phyloP scores from a whole-genome alignment of 2,797 vertebrate species.

The Sphenopsis melanotis region DNA sequence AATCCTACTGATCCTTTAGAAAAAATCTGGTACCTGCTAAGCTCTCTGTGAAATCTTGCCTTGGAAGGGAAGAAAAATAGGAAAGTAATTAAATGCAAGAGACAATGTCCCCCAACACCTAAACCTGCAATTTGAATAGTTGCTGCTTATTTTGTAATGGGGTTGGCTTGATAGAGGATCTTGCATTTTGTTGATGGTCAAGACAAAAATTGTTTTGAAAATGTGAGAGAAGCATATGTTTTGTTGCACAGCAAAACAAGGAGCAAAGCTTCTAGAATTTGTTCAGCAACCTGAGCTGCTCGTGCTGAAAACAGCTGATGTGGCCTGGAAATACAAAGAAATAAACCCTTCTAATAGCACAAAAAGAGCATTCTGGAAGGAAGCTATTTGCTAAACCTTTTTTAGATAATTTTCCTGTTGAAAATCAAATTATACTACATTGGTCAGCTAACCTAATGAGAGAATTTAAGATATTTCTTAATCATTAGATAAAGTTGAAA shows the following conservation, averaged over 20 bases:
- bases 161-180: neutral
- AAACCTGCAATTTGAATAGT: neutral
- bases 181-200: neutral
- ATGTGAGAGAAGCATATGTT: neutral
- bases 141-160: neutral
- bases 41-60: neutral
- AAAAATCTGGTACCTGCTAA: neutral
- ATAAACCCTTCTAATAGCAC: neutral
- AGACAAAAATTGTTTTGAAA: neutral
- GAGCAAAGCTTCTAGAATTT: neutral
- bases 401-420: neutral
- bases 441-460: neutral
- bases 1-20: neutral
- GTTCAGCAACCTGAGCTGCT: neutral
- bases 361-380: neutral
- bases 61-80: neutral
- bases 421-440: neutral
- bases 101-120: neutral
- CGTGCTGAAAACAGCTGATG: neutral
- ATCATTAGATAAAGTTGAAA: neutral
- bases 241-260: neutral
- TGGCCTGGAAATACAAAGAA: neutral
- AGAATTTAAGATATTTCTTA: neutral
- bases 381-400: neutral
- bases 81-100: neutral